Base-by-base conservation (phyloP, 2,113 vertebrate genomes). In the Mesocricetus auratus region DNA sequence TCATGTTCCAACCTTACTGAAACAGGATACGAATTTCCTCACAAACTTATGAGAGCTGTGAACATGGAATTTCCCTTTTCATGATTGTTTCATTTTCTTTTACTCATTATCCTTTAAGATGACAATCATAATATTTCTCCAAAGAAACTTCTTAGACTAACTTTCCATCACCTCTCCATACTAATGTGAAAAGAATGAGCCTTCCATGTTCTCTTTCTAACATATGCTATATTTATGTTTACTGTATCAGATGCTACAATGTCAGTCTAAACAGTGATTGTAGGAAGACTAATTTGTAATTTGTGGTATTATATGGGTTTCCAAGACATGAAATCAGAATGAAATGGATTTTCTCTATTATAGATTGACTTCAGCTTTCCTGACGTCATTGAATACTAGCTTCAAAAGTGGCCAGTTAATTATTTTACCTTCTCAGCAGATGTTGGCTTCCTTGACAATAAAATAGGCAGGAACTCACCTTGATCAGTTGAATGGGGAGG, bases 91-190 rank as follows among this genome's bases (percentile, higher is more conserved):
- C 47, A 19, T 45, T 69, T 47, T 39, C 47, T 62, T 50, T 7
- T 22, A 0, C 16, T 31, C 1, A 26, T 78, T 66, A 26, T 47
- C 2, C 7, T 93, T 58, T 81, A 50, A 56, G 36, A 83, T 71
- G 66, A 33, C 22, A 15, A 66, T 50, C 7, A 31, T 39, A 7
- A 12, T 62, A 13, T 39, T 45, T 89, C 26, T 53, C 6, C 33
- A 7, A 4, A 68, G 33, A 94, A 68, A 0, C 24, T 86, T 73
- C 13, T 24, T 92, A 53, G 19, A 47, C 17, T 53, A 62, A 24
- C 5, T 68, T 12, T 56, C n/a, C 8, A 12, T 7, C 45, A 9
- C 0, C 3, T 36, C 0, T 82, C 24, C 4, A 11, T 31, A 82
- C 11, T 6, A 79, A 8, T 19, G 42, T n/a, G 45, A 12, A 0